Conservation (phyloP, 2,797 vertebrate genomes). For the Phoxinus dragarum region DNA sequence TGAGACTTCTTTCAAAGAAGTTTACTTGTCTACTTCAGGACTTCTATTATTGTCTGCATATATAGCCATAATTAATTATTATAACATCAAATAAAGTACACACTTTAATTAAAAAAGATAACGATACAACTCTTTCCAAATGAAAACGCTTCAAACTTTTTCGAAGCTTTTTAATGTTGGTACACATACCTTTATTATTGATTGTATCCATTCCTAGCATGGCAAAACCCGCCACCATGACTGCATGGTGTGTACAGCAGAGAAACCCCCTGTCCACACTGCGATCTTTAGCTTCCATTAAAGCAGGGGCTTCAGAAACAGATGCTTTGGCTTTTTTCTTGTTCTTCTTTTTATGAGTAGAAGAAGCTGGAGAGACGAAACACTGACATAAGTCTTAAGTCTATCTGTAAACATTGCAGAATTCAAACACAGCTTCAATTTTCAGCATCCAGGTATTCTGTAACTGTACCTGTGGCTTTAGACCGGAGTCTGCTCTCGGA, state of each 20-base stretch:
- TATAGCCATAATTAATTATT: neutral
- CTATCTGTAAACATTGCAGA: neutral
- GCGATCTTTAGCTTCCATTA: slow-evolving; percentile 48
- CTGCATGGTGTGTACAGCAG: slow-evolving; percentile 93
- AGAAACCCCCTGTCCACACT: slow-evolving; percentile 88
- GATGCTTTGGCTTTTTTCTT: slow-evolving; percentile 75
- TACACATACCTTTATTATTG: slow-evolving; percentile 79
- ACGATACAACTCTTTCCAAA: neutral
- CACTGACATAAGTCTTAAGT: neutral
- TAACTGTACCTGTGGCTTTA: slow-evolving; percentile 61
- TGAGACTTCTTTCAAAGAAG: neutral
- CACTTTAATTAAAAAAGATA: neutral
- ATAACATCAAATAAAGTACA: neutral
- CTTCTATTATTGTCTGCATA: neutral
- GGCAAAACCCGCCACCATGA: slow-evolving; percentile 91
- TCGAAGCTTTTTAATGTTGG: neutral
- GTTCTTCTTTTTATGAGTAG: slow-evolving; percentile 84
- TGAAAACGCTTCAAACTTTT: neutral
- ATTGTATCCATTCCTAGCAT: slow-evolving; percentile 77
- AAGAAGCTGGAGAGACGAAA: slow-evolving; percentile 58
- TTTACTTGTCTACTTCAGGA: neutral
- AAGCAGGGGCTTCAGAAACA: slow-evolving; percentile 51
- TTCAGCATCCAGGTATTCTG: neutral
- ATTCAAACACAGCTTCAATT: neutral
- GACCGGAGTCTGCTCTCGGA: slow-evolving; percentile 87